phyloP scores from a whole-genome alignment of 2,797 vertebrate genomes.

The Pteropus rufus region DNA sequence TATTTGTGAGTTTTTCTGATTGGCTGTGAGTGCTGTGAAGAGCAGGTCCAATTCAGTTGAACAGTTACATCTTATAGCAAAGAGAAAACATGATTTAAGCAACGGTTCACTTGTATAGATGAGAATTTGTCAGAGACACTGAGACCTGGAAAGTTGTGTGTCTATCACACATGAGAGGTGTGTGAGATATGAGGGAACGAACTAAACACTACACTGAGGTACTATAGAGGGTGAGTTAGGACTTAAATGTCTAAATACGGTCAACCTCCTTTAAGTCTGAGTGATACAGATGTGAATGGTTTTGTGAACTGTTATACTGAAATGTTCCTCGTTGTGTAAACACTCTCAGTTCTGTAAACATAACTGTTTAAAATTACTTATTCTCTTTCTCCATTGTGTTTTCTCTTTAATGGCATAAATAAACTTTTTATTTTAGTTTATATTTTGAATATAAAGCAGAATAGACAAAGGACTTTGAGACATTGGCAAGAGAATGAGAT shows the following conservation, averaged over 20 bases:
- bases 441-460: not conserved
- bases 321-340: not conserved
- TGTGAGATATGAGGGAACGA: not conserved
- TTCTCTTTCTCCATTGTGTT: not conserved
- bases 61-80: not conserved
- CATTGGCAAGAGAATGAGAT: not conserved
- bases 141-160: not conserved
- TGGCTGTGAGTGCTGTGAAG: not conserved
- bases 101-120: not conserved
- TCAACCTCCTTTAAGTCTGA: not conserved
- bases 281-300: fast-evolving
- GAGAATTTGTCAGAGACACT: not conserved
- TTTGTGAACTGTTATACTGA: not conserved
- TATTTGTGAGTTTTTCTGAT: not conserved
- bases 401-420: not conserved
- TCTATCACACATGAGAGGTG: not conserved
- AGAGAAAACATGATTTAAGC: not conserved
- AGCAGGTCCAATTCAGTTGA: not conserved
- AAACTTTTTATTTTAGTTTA: conserved; percentile 38
- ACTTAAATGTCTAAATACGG: not conserved
- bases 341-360: not conserved
- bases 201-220: fast-evolving
- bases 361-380: not conserved
- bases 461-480: not conserved
- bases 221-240: not conserved